Evolutionary conservation across 1,140 invertebrate species (phyloP).

Genomic region (Ectropis grisescens): DNA sequence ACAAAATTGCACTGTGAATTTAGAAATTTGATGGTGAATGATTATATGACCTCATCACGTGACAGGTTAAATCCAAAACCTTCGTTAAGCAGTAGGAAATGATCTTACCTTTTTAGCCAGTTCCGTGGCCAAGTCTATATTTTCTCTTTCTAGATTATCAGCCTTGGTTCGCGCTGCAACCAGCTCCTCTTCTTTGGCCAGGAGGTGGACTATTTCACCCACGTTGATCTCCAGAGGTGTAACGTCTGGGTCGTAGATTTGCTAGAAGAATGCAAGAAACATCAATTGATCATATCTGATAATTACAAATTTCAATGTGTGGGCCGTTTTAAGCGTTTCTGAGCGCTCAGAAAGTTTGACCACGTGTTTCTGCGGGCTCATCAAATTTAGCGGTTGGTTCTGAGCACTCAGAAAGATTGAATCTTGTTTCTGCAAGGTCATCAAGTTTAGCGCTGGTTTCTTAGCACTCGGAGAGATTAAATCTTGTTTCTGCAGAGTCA

Average conservation of each 20-base stretch:
- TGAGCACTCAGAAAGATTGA: too few species aligned
- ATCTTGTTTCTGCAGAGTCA: too few species aligned
- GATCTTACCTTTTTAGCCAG: constrained; percentile 88
- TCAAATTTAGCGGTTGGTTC: too few species aligned
- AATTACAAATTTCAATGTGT: too few species aligned
- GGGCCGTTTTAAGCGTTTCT: too few species aligned
- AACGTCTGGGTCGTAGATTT: constrained; percentile 84
- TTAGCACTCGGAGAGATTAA: too few species aligned
- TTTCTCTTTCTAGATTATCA: constrained; percentile 90
- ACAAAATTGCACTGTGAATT: neutral
- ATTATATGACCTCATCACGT: neutral
- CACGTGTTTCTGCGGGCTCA: too few species aligned
- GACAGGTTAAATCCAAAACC: constrained; percentile 5
- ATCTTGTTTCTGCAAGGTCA: too few species aligned
- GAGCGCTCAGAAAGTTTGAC: too few species aligned
- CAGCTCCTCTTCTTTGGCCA: constrained; percentile 95
- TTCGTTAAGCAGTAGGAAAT: too few species aligned
- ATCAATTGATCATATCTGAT: neutral
- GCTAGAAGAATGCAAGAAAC: too few species aligned
- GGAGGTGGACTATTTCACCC: constrained; percentile 88
- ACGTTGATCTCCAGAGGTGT: constrained; percentile 92
- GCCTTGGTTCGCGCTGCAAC: constrained; percentile 89
- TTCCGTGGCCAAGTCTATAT: constrained; percentile 86
- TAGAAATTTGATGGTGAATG: neutral
- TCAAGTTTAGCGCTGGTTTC: too few species aligned